A percentile compares a stretch with the other conserved stretches of the same genome.
These are phyloP conservation scores for Colostygia pectinataria DNA, from an alignment of 2,888 invertebrate genomes.

Conservation along the genomic window DNA sequence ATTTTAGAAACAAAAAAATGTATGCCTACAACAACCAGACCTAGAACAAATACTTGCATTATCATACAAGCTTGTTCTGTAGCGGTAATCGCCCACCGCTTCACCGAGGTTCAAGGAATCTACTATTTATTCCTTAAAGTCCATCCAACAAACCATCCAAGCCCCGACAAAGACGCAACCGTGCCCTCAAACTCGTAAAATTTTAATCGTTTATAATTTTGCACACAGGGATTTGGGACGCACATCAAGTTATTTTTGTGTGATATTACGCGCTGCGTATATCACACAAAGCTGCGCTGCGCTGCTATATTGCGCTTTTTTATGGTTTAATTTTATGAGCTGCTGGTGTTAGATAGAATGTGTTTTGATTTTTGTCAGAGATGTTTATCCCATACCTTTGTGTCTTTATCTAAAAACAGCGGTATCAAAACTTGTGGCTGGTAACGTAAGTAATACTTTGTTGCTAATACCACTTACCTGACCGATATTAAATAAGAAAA, in stretches of 20 bases:
- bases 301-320: conserved; percentile 23
- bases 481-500: no score
- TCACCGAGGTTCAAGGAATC: no score
- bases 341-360: conserved; percentile 16
- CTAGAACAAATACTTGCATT: no score
- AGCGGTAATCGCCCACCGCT: no score
- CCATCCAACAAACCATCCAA: not conserved
- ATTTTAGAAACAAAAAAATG: no score
- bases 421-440: no score
- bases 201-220: conserved; percentile 37
- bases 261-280: no score
- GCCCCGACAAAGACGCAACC: conserved; percentile 12
- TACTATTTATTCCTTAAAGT: not conserved
- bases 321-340: conserved; percentile 25
- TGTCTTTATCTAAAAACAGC: not conserved
- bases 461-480: no score
- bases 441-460: no score
- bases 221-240: conserved; percentile 26
- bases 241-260: conserved; percentile 32
- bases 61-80: no score
- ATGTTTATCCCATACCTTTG: not conserved
- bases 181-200: conserved; percentile 34
- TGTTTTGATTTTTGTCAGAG: conserved; percentile 19
- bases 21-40: no score
- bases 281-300: no score